Base-by-base conservation (phyloP, 2,888 invertebrate genomes). In the Bembecia ichneumoniformis region DNA sequence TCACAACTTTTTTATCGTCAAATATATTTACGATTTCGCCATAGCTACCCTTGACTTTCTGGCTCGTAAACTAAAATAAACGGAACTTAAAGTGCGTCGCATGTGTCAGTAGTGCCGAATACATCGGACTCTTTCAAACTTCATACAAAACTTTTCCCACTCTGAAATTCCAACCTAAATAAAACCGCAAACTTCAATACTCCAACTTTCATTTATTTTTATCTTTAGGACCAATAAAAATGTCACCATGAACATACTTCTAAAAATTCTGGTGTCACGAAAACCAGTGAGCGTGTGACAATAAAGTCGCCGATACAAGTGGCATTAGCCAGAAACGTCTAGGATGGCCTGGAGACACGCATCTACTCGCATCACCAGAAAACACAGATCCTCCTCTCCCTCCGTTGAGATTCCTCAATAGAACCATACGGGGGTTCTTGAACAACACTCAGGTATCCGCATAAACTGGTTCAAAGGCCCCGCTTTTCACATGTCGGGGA, bases 271-370 rank as follows among this genome's bases (percentile, higher is more conserved):
- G 64, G 68, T 63, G 67, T 77, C 79, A 77, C 65, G 66, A 60
- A 66, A 71, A 78, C 74, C 68, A 62, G 72, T 68, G 67, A 70
- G 72, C 74, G 82, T 82, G 83, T 82, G 77, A 82, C 82, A 75
- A 76, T 82, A 82, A 81, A 82, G 82, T 76, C 77, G 72, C 75
- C 74, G 63, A 77, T 77, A 84, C 81, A 82, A 87, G 86, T 84
- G 83, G 81, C 74, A 77, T 81, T 81, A 78, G 77, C 69, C 74
- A 66, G 65, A 68, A 73, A 71, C 71, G 72, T 64, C 60, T 66
- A 57, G 70, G 82, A 87, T 86, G 77, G 82, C 68, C 62, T 56
- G 53, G 57, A 71, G 64, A 70, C 86, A 87, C 86, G 86, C 86
- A 83, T 73, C 66, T 60, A 59, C 46, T 35, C 53, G 54, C 56